These are phyloP conservation scores for Albula glossodonta DNA, from an alignment of 2,113 vertebrate species.

Conservation along the genomic window DNA sequence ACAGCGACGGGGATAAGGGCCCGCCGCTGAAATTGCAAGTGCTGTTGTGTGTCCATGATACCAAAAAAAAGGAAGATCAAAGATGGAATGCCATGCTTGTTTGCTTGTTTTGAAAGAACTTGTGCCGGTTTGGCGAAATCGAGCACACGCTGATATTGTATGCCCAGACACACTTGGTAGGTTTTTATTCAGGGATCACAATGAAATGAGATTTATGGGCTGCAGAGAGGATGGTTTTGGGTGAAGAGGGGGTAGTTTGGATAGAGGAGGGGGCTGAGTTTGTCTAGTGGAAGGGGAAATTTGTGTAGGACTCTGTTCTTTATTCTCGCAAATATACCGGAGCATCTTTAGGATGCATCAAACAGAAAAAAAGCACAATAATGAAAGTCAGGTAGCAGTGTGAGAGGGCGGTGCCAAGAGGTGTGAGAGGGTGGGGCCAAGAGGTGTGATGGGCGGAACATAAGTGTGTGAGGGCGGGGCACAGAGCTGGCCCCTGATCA, in stretches of 20 bases:
- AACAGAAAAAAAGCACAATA: too few relatives aligned
- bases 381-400: too few relatives aligned
- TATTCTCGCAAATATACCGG: too few relatives aligned
- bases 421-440: too few relatives aligned
- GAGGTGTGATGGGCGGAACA: too few relatives aligned
- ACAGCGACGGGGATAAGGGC: not conserved
- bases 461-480: not conserved
- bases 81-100: conserved; percentile 3
- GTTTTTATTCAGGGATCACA: not conserved
- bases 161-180: not conserved
- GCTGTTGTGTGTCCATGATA: not conserved
- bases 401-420: too few relatives aligned
- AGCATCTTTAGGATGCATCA: too few relatives aligned
- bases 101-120: not conserved
- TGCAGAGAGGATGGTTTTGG: not conserved
- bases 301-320: too few relatives aligned
- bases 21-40: too few relatives aligned
- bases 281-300: too few relatives aligned
- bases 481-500: not conserved
- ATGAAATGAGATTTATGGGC: not conserved
- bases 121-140: not conserved
- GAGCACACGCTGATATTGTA: not conserved
- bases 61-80: not conserved
- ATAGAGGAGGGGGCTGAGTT: too few relatives aligned
- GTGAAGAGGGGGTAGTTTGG: too few relatives aligned